phyloP scores from a whole-genome alignment of 2,888 invertebrate genomes.

The Oligia fasciuncula region DNA sequence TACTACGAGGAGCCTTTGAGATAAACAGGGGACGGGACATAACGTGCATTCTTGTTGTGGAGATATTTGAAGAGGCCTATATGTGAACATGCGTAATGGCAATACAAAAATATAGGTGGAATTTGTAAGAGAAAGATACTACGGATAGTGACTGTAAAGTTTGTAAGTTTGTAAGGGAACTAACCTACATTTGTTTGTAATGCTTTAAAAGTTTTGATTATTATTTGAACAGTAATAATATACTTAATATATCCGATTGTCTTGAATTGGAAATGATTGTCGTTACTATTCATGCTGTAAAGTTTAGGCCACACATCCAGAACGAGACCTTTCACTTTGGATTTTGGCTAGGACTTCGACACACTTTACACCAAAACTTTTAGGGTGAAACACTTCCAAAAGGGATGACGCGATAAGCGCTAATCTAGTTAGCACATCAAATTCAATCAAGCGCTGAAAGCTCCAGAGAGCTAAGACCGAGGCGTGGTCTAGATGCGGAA shows the following conservation, averaged over 20 bases:
- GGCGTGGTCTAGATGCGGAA: conserved; percentile 62
- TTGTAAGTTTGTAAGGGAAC: background rate
- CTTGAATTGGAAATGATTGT: background rate
- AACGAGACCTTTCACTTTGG: conserved; percentile 9
- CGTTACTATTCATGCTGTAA: background rate
- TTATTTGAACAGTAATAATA: background rate
- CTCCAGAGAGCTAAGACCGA: conserved; percentile 29
- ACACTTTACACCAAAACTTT: conserved; percentile 22
- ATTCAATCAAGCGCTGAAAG: conserved; percentile 55
- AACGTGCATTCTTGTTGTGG: conserved; percentile 24
- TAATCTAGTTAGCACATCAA: conserved; percentile 48
- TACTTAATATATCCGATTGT: background rate
- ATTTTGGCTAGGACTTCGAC: conserved; percentile 32
- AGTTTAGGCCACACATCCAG: background rate
- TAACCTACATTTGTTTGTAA: background rate
- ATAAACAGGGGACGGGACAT: conserved; percentile 40
- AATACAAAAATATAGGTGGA: background rate
- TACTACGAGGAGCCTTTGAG: conserved; percentile 45
- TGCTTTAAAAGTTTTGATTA: background rate
- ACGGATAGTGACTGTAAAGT: background rate
- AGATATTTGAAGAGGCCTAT: conserved; percentile 16
- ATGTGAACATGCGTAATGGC: background rate
- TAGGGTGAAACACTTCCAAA: conserved; percentile 25
- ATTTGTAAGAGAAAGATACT: background rate
- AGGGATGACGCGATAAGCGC: conserved; percentile 27